Conservation (phyloP, 1,140 invertebrate species). For the Lucilia cuprina region DNA sequence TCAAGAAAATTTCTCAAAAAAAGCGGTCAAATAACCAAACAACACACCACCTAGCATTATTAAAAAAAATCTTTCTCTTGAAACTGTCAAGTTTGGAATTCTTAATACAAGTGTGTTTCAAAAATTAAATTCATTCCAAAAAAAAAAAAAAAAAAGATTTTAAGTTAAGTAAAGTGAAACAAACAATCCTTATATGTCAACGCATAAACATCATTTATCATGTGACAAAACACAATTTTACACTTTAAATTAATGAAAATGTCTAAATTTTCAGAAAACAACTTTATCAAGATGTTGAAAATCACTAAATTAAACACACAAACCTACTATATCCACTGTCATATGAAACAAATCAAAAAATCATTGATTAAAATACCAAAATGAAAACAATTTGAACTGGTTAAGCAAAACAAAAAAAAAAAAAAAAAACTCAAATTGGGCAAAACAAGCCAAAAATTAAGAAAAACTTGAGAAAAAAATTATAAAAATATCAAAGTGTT, state of each 20-base stretch:
- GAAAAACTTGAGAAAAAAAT: not conserved
- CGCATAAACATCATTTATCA: slow-evolving; percentile 35
- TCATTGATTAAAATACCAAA: slow-evolving; percentile 15
- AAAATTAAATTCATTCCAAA: not conserved
- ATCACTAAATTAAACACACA: not conserved
- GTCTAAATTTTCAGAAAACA: slow-evolving; percentile 30
- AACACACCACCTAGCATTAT: not conserved
- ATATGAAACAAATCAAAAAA: slow-evolving; percentile 10
- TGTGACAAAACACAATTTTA: slow-evolving; percentile 34
- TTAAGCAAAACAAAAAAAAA: not conserved
- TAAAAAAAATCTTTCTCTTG: not conserved
- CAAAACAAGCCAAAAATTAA: not conserved
- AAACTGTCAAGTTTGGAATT: not conserved
- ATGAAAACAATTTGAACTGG: not conserved
- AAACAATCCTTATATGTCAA: slow-evolving; percentile 33
- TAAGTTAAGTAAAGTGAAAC: not conserved
- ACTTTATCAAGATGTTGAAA: slow-evolving; percentile 31
- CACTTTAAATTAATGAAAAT: slow-evolving; percentile 35
- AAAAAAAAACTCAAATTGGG: not conserved
- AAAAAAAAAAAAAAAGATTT: not conserved
- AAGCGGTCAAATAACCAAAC: slow-evolving; percentile 1
- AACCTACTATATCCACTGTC: too few relatives aligned
- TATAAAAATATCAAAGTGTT: slow-evolving; percentile 1
- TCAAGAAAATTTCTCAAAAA: not conserved
- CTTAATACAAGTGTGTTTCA: not conserved